A percentile compares a stretch with the other conserved stretches of the same genome.
These are phyloP conservation scores for Diphyllodes magnificus DNA, from an alignment of 2,113 vertebrate species.

Conservation along the genomic window DNA sequence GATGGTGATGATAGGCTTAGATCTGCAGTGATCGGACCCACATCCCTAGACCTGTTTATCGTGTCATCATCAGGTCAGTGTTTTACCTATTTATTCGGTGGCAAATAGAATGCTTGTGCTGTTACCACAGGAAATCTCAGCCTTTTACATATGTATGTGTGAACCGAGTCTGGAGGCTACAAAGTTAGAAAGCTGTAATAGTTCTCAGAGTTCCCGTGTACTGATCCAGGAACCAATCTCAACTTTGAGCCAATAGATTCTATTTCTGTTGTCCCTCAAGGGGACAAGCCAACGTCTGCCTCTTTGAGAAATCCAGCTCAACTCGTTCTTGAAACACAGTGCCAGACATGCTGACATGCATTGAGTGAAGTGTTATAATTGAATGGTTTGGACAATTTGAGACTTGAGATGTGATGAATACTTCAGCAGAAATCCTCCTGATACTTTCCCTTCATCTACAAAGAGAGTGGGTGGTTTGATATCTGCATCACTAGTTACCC, in stretches of 20 bases:
- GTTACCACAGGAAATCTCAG: not conserved
- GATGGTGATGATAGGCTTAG: not conserved
- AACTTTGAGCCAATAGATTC: conserved; percentile 4
- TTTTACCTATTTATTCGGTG: conserved; percentile 31
- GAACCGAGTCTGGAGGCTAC: not conserved
- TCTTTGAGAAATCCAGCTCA: not conserved
- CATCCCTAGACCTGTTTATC: not conserved
- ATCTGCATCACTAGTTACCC: conserved; percentile 55
- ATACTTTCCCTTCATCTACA: conserved; percentile 58
- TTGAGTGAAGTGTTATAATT: conserved; percentile 56
- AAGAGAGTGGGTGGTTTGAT: conserved; percentile 51
- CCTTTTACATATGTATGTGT: not conserved
- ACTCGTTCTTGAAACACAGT: not conserved
- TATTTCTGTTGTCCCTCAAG: conserved; percentile 10
- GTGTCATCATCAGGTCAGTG: not conserved
- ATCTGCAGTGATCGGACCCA: not conserved
- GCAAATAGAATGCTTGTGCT: not conserved
- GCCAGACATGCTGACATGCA: conserved; percentile 31
- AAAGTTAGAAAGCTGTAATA: conserved; percentile 37
- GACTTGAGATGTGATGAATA: conserved; percentile 36
- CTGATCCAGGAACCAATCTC: not conserved
- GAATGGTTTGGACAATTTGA: conserved; percentile 64
- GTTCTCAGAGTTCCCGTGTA: not conserved
- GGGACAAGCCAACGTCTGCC: not conserved
- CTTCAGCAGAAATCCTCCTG: conserved; percentile 48